Evolutionary conservation across 2,888 invertebrate genomes (phyloP).

Genomic region (Parnassius glacialis): DNA sequence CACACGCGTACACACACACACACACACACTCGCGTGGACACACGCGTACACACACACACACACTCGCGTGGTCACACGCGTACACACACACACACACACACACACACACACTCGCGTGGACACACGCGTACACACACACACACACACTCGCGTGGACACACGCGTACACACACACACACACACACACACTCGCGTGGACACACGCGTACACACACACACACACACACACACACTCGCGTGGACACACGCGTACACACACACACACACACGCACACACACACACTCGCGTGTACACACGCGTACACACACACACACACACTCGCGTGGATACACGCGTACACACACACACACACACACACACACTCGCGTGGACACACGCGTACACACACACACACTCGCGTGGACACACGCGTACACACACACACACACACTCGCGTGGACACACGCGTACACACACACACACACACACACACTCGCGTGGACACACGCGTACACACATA

Average conservation of each 20-base stretch:
- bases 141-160: not conserved
- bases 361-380: not conserved
- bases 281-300: not conserved
- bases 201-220: no score
- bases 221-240: not conserved
- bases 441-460: no score
- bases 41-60: no score
- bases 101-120: not conserved
- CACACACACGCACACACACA: not conserved
- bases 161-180: no score
- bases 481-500: not conserved
- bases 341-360: not conserved
- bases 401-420: not conserved
- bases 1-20: no score
- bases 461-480: no score
- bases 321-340: not conserved
- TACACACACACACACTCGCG: not conserved
- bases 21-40: no score
- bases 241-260: not conserved
- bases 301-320: not conserved
- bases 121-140: not conserved
- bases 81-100: no score
- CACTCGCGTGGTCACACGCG: no score
- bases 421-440: no score
- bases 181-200: not conserved